Percentiles rank a stretch among this genome's conserved stretches.
Conservation (phyloP, 2,888 invertebrate genomes). For the Limnephilus auricula region DNA sequence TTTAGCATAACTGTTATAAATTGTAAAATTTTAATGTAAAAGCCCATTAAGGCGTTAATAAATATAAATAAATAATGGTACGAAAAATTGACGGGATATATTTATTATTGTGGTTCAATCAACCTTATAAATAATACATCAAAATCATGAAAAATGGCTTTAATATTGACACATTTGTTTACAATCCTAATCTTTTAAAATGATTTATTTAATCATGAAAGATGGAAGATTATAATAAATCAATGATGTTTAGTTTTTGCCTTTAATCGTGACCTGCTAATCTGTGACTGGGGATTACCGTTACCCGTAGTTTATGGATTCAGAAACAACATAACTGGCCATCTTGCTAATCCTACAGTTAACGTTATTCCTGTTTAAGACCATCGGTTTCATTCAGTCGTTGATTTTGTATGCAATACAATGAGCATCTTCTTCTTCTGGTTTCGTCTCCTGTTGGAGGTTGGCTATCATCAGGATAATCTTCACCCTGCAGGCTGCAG, state of each 20-base stretch:
- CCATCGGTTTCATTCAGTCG: not conserved
- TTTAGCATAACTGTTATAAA: too few species aligned
- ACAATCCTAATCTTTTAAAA: not conserved
- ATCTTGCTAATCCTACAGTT: not conserved
- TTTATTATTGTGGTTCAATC: too few species aligned
- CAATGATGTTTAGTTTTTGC: not conserved
- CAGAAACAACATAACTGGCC: not conserved
- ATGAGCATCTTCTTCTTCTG: not conserved
- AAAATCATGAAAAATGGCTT: too few species aligned
- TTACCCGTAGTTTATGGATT: not conserved
- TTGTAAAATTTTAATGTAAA: too few species aligned
- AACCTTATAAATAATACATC: too few species aligned
- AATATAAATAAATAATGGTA: too few species aligned
- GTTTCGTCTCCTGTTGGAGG: not conserved
- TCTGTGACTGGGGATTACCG: not conserved
- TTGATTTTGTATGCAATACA: not conserved
- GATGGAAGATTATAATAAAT: not conserved
- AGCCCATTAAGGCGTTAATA: too few species aligned
- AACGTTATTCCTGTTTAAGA: not conserved
- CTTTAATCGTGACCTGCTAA: conserved; percentile 2
- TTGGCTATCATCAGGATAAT: not conserved
- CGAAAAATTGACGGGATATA: too few species aligned
- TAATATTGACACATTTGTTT: too few species aligned
- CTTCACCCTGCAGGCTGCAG: not conserved
- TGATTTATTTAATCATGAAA: not conserved